These are phyloP conservation scores for Rhyacophila brunnea DNA, from an alignment of 1,140 invertebrate species.

Conservation along the genomic window DNA sequence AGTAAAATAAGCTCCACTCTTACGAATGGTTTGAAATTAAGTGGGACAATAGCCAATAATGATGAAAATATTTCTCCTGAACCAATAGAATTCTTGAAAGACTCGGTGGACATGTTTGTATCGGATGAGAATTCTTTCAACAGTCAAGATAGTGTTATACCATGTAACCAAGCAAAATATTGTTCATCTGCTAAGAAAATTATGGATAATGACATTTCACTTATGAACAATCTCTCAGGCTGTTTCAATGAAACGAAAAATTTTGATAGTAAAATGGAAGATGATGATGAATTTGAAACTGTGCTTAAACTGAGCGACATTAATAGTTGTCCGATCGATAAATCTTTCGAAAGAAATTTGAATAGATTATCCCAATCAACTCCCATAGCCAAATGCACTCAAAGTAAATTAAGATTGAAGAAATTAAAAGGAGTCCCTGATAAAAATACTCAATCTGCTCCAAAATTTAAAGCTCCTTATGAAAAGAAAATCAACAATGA, in stretches of 20 bases:
- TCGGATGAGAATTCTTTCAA: not conserved
- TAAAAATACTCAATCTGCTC: no score
- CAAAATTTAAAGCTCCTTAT: no score
- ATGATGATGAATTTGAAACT: no score
- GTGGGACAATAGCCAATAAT: not conserved
- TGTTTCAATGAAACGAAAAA: no score
- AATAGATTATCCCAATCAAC: not conserved
- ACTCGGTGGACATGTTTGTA: no score
- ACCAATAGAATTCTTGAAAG: no score
- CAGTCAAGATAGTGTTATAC: conserved; percentile 10
- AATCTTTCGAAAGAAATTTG: not conserved
- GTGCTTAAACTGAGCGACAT: no score
- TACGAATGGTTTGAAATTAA: not conserved
- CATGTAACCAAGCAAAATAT: conserved; percentile 5
- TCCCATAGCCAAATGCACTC: not conserved
- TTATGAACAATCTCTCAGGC: not conserved
- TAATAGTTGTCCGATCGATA: not conserved
- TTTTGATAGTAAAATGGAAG: no score
- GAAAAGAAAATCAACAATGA: not conserved
- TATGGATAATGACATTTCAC: not conserved
- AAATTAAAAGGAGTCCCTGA: no score
- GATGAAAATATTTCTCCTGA: no score
- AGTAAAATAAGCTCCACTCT: not conserved
- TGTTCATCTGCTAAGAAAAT: not conserved
- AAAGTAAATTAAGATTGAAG: not conserved